Evolutionary conservation across 2,797 vertebrate species (phyloP).

Genomic region (Echeneis naucrates): DNA sequence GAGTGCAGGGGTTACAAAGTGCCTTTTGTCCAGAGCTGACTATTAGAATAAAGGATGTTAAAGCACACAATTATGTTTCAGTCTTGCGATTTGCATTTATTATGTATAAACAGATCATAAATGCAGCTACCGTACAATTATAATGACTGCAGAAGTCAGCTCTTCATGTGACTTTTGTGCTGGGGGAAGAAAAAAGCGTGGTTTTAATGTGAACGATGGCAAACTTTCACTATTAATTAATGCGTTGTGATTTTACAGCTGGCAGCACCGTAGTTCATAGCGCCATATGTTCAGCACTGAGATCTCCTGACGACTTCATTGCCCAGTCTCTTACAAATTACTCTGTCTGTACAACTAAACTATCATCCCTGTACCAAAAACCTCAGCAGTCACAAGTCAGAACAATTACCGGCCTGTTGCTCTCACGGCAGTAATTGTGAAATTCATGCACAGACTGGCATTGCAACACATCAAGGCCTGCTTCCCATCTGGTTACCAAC

Average conservation of each 20-base stretch:
- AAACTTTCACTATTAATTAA: conserved; percentile 63
- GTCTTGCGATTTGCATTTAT: conserved; percentile 64
- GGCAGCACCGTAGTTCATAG: conserved; percentile 28
- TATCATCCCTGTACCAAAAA: too few relatives aligned
- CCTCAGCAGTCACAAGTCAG: too few relatives aligned
- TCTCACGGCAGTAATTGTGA: too few relatives aligned
- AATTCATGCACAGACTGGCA: too few relatives aligned
- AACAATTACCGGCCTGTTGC: too few relatives aligned
- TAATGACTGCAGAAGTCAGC: conserved; percentile 63
- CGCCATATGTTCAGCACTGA: conserved; percentile 56
- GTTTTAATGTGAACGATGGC: conserved; percentile 66
- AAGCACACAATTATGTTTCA: conserved; percentile 53
- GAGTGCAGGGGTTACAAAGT: conserved; percentile 30
- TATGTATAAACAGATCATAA: conserved; percentile 64
- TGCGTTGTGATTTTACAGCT: conserved; percentile 48
- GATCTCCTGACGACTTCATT: conserved; percentile 56
- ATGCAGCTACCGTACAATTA: conserved; percentile 61
- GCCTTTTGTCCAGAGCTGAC: conserved; percentile 43
- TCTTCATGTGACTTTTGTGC: conserved; percentile 54
- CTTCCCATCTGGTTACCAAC: too few relatives aligned
- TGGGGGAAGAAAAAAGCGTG: conserved; percentile 29
- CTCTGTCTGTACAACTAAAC: too few relatives aligned
- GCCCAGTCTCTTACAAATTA: neutral
- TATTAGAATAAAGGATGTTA: conserved; percentile 47
- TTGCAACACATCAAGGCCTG: too few relatives aligned